Evolutionary conservation across 1,140 invertebrate genomes (phyloP).

Genomic region (Papilio polyxenes): DNA sequence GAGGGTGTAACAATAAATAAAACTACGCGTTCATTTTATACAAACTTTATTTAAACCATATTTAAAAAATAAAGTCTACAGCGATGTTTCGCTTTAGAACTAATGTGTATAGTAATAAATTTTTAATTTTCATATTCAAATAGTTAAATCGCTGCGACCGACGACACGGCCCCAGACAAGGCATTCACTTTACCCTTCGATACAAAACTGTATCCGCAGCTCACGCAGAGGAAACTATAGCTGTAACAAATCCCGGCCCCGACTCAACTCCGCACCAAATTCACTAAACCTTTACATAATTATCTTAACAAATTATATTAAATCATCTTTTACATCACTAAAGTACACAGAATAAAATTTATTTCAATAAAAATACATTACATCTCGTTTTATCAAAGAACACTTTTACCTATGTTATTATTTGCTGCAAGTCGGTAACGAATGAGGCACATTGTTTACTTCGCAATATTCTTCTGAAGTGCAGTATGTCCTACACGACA

Average conservation of each 20-base stretch:
- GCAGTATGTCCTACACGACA: too few relatives aligned
- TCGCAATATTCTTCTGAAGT: constrained; percentile 58
- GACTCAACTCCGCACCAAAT: constrained; percentile 42
- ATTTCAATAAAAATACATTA: constrained; percentile 76
- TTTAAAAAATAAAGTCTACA: constrained; percentile 79
- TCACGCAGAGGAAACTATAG: background rate
- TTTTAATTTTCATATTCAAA: constrained; percentile 66
- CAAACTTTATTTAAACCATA: constrained; percentile 79
- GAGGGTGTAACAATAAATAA: constrained; percentile 57
- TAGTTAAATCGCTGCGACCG: constrained; percentile 55
- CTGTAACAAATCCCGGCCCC: background rate
- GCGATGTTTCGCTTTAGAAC: constrained; percentile 72
- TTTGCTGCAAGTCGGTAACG: constrained; percentile 75
- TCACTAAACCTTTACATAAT: constrained; percentile 70
- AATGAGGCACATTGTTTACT: constrained; percentile 71
- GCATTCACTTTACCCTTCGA: constrained; percentile 61
- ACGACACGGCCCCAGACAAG: constrained; percentile 53
- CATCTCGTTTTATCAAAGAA: constrained; percentile 78
- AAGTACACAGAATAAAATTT: constrained; percentile 77
- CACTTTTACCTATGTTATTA: constrained; percentile 66
- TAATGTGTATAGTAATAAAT: constrained; percentile 72
- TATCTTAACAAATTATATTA: constrained; percentile 80
- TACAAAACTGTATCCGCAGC: constrained; percentile 13
- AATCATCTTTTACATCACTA: constrained; percentile 72
- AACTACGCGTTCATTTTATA: constrained; percentile 67